Conservation (phyloP, 1,140 invertebrate species). For the Monochamus saltuarius region DNA sequence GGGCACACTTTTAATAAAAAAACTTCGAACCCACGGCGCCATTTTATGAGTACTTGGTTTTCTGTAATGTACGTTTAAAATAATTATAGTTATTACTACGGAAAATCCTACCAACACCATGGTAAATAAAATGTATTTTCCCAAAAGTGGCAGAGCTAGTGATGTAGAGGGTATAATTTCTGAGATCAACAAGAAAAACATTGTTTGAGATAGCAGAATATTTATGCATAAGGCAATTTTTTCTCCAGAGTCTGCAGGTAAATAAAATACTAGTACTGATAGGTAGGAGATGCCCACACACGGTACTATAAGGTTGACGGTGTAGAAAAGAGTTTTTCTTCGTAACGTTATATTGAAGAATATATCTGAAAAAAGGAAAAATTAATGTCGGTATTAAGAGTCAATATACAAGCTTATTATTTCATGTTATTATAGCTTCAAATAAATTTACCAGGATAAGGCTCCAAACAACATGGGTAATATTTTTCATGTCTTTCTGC, state of each 20-base stretch:
- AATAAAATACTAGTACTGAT: slow-evolving; percentile 92
- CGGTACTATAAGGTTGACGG: slow-evolving; percentile 92
- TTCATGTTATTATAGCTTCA: not conserved
- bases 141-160: slow-evolving; percentile 91
- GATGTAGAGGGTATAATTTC: slow-evolving; percentile 99
- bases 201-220: slow-evolving; percentile 96
- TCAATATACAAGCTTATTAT: not conserved
- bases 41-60: slow-evolving; percentile 98
- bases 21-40: slow-evolving; percentile 84
- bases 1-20: slow-evolving; percentile 85
- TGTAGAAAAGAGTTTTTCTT: slow-evolving; percentile 94
- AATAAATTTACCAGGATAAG: slow-evolving; percentile 70
- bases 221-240: slow-evolving; percentile 98
- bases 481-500: slow-evolving; percentile 87
- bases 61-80: slow-evolving; percentile 98
- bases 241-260: slow-evolving; percentile 97
- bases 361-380: slow-evolving; percentile 70
- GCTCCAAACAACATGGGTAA: slow-evolving; percentile 85
- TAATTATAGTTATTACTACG: slow-evolving; percentile 95
- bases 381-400: not conserved
- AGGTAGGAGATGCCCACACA: slow-evolving; percentile 92
- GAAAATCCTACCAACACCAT: slow-evolving; percentile 97
- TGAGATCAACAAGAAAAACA: slow-evolving; percentile 98
- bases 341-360: slow-evolving; percentile 97
- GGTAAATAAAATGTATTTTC: slow-evolving; percentile 98